Percentiles rank a stretch among this genome's conserved stretches.
Evolutionary conservation across 1,140 invertebrate species (phyloP).

Genomic region (Panagrolaimus sp.): DNA sequence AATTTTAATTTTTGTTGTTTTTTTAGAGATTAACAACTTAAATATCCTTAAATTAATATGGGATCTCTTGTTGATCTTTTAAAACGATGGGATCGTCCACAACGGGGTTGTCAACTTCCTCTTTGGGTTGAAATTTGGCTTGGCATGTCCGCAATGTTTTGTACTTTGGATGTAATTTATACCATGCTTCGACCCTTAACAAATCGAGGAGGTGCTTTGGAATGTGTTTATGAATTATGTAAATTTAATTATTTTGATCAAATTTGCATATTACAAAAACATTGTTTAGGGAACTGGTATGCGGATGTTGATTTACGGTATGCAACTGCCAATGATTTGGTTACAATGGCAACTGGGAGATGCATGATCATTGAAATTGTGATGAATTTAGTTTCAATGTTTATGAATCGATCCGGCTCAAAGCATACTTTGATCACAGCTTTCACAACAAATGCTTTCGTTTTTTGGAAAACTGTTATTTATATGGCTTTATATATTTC

Average conservation of each 20-base stretch:
- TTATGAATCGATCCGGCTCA: conserved; percentile 35
- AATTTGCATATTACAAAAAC: background rate
- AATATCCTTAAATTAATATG: background rate
- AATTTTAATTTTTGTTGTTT: too few relatives aligned
- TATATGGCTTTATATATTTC: conserved; percentile 46
- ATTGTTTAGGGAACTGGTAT: conserved; percentile 52
- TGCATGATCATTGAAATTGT: conserved; percentile 52
- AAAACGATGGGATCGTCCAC: background rate
- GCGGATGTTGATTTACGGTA: conserved; percentile 53
- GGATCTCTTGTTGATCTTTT: background rate
- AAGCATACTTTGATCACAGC: conserved; percentile 45
- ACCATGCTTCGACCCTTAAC: conserved; percentile 53
- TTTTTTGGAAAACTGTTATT: conserved; percentile 55
- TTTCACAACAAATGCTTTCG: conserved; percentile 46
- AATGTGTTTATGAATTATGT: conserved; percentile 45
- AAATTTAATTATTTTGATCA: conserved; percentile 26
- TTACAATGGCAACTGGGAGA: conserved; percentile 52
- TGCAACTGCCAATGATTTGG: conserved; percentile 43
- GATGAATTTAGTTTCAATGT: conserved; percentile 49
- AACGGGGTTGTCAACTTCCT: conserved; percentile 22
- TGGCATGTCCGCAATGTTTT: conserved; percentile 42
- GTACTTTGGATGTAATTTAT: conserved; percentile 48
- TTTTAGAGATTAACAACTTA: background rate
- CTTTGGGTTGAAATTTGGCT: conserved; percentile 50
- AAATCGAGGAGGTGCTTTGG: conserved; percentile 35